These are phyloP conservation scores for Ephydatia muelleri DNA, from an alignment of 37 sponge, comb jelly and placozoan species.

Conservation along the genomic window DNA sequence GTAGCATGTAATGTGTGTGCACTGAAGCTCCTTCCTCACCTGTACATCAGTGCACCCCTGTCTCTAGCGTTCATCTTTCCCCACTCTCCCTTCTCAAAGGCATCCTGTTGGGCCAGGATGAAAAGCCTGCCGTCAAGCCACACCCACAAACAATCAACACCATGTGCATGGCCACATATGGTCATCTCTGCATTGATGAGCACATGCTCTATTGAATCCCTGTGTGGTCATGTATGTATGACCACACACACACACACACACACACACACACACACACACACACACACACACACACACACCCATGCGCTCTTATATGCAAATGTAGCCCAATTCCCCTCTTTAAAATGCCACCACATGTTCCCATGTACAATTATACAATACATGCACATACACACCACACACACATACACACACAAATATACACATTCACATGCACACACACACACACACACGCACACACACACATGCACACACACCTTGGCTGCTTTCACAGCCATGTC, in stretches of 20 bases:
- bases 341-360: too few relatives aligned
- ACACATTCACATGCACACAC: neutral
- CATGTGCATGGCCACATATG: too few relatives aligned
- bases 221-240: too few relatives aligned
- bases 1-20: neutral
- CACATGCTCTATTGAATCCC: too few relatives aligned
- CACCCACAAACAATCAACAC: neutral
- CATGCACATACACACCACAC: neutral
- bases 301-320: too few relatives aligned
- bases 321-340: too few relatives aligned
- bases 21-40: slow-evolving; percentile 22
- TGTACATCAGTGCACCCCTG: slow-evolving; percentile 83
- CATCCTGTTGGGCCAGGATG: slow-evolving; percentile 43
- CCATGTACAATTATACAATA: too few relatives aligned
- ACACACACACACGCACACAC: neutral
- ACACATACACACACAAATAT: neutral
- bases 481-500: slow-evolving; percentile 83
- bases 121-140: neutral
- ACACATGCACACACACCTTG: slow-evolving; percentile 47
- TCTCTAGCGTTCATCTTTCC: slow-evolving; percentile 93
- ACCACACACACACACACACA: neutral
- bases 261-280: too few relatives aligned
- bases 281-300: neutral
- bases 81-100: slow-evolving; percentile 88
- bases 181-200: too few relatives aligned